Base-by-base conservation (phyloP, 2,113 vertebrate species). In the Eleginops maclovinus region DNA sequence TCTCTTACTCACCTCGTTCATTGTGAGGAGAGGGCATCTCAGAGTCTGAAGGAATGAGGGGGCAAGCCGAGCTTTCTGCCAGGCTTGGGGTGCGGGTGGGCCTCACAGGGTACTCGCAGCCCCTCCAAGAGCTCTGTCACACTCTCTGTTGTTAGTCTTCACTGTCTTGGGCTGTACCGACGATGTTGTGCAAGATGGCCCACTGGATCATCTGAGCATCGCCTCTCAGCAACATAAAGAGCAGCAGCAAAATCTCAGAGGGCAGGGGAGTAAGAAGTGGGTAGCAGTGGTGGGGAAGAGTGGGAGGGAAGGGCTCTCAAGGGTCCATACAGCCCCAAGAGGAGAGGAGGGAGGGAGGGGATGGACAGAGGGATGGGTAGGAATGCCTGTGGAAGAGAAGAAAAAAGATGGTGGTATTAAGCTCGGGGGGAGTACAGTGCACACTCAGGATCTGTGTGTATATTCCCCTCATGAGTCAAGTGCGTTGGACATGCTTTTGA, bases 11-110 rank as follows among this genome's bases (percentile, higher is more conserved):
- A 99, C 98, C 97, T 96, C 95, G 95, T 86, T 99, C 97, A 84
- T 96, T 96, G 83, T 96, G 96, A 94, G 96, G 95, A 83, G 98
- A 99, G 88, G 98, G 98, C 98, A 99, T 99, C 94, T 93, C 96
- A 92, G 80, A 75, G 82, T 72, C 85, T 79, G 80, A 72, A 14
- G 78, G 43, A 67, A 68, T 68, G 90, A 89, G 85, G 87, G 85
- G 22, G 81, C 73, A 67, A 82, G 59, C 86, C 61, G 88, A 92
- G 93, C 89, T 85, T 81, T 46, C 82, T 88, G 85, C 90, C 91
- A 93, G 66, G 75, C 87, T 91, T 70, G 74, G 83, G 68, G 71
- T 89, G 91, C 60, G 75, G 89, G 90, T 70, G 73, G 88, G 82
- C 91, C 93, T 88, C 62, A 14, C 28, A 79, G 91, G 75, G 72